phyloP scores from a whole-genome alignment of 2,888 invertebrate species.

The Patella pellucida region DNA sequence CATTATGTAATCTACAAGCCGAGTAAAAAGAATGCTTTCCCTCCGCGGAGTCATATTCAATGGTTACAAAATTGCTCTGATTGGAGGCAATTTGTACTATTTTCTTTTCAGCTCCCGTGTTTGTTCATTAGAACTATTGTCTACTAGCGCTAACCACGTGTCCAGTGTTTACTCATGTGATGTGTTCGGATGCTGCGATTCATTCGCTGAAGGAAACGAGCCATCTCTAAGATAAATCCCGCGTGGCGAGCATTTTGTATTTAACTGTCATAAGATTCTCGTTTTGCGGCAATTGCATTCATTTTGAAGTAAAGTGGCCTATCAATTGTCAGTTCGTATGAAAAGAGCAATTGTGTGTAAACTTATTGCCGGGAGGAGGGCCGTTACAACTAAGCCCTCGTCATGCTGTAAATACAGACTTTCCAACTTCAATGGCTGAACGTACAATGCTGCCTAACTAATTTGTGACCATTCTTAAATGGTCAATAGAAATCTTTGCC shows the following conservation, averaged over 20 bases:
- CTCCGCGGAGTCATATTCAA: constrained; percentile 19
- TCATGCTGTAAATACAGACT: constrained; percentile 8
- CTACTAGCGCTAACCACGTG: constrained; percentile 21
- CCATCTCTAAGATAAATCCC: constrained; percentile 1
- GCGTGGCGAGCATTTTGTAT: neutral
- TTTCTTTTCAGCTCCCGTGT: constrained; percentile 23
- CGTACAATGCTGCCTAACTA: neutral
- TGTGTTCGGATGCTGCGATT: constrained; percentile 1
- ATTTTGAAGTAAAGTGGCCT: constrained; percentile 7
- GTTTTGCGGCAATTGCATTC: constrained; percentile 9
- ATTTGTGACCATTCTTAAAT: constrained; percentile 12
- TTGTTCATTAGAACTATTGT: constrained; percentile 37
- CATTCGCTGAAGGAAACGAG: neutral
- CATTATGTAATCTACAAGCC: constrained; percentile 26
- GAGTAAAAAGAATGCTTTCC: constrained; percentile 15
- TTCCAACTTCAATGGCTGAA: neutral
- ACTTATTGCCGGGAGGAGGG: constrained; percentile 9
- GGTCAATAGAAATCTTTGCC: constrained; percentile 1
- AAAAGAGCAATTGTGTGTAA: constrained; percentile 9
- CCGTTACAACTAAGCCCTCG: neutral
- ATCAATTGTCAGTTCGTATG: constrained; percentile 2
- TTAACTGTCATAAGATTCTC: constrained; percentile 7
- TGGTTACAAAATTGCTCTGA: constrained; percentile 5
- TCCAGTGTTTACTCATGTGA: constrained; percentile 16
- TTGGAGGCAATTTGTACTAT: constrained; percentile 14